Evolutionary conservation across 1,140 invertebrate genomes (phyloP).

Genomic region (Ooceraea biroi): DNA sequence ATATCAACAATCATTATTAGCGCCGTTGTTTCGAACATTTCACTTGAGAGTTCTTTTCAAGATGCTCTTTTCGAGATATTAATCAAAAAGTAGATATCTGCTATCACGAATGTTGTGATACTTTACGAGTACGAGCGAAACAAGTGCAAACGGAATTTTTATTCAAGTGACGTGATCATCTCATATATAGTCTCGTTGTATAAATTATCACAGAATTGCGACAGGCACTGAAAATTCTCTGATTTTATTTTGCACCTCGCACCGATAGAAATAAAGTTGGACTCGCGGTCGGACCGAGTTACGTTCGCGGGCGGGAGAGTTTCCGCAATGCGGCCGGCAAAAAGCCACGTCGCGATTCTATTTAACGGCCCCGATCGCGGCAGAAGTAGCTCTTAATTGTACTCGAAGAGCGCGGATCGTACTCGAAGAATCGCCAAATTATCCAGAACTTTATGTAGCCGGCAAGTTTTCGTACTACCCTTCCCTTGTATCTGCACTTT

Average conservation of each 20-base stretch:
- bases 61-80: background rate
- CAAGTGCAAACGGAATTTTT: background rate
- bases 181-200: background rate
- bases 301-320: background rate
- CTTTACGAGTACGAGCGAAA: no score
- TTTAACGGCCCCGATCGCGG: constrained; percentile 10
- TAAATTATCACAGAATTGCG: background rate
- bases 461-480: constrained; percentile 58
- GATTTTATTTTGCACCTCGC: background rate
- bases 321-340: background rate
- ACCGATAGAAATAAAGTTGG: background rate
- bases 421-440: constrained; percentile 46
- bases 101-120: background rate
- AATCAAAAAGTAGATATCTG: background rate
- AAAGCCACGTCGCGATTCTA: constrained; percentile 32
- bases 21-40: background rate
- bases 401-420: constrained; percentile 21
- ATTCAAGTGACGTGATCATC: background rate
- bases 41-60: background rate
- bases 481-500: constrained; percentile 58
- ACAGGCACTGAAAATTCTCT: background rate
- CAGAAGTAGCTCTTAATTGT: constrained; percentile 42
- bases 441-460: constrained; percentile 47
- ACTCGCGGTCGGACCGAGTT: background rate
- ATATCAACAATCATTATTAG: constrained; percentile 13